Percentiles rank a stretch among this genome's conserved stretches.
Conservation (phyloP, 1,140 invertebrate genomes). For the Philotrypesis tridentata region DNA sequence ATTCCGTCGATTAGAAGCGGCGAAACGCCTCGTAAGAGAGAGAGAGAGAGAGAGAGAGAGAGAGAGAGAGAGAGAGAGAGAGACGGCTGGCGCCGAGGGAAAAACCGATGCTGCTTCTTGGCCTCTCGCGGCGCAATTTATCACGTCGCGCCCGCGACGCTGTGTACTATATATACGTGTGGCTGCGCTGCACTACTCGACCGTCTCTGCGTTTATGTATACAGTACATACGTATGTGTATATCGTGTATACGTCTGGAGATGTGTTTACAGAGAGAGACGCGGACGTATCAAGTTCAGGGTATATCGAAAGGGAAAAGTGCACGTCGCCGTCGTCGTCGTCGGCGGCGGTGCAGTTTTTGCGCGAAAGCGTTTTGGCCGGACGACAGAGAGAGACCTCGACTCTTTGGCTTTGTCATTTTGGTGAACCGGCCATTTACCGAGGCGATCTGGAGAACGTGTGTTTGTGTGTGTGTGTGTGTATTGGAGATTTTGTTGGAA, state of each 20-base stretch:
- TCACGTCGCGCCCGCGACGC: background rate
- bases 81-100: background rate
- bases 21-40: slow-evolving; percentile 26
- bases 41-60: too few species aligned
- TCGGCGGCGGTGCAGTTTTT: background rate
- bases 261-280: background rate
- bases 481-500: too few species aligned
- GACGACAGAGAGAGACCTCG: background rate
- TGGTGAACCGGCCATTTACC: background rate
- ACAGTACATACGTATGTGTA: too few species aligned
- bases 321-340: background rate
- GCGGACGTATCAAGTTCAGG: slow-evolving; percentile 52
- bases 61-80: too few species aligned
- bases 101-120: background rate
- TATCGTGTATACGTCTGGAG: background rate
- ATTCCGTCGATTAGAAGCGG: slow-evolving; percentile 11
- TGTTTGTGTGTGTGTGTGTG: too few species aligned
- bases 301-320: slow-evolving; percentile 44
- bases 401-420: background rate
- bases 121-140: slow-evolving; percentile 12
- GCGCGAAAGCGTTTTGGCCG: background rate
- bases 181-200: background rate
- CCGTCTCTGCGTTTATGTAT: background rate
- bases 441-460: background rate
- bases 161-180: too few species aligned